A percentile compares a stretch with the other conserved stretches of the same genome.
phyloP scores from a whole-genome alignment of 2,113 vertebrate species.

The Erythrolamprus reginae region DNA sequence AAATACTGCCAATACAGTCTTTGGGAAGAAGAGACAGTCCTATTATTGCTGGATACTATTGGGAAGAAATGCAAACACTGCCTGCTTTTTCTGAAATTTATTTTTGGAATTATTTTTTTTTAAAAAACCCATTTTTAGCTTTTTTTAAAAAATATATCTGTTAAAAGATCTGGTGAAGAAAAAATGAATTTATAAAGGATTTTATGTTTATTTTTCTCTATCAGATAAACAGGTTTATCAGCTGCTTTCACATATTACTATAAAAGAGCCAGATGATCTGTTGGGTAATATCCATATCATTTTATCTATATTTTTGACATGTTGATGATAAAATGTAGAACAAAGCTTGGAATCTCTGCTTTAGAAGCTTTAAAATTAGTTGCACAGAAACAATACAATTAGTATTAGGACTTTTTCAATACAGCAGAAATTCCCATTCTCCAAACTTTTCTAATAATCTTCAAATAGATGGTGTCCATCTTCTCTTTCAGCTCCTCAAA shows the following conservation, averaged over 20 bases:
- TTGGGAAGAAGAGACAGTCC: background rate
- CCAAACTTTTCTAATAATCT: background rate
- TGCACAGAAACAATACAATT: background rate
- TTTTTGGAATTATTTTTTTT: background rate
- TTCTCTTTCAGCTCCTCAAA: background rate
- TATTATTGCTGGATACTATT: background rate
- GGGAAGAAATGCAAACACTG: background rate
- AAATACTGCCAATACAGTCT: background rate
- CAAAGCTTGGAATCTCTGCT: background rate
- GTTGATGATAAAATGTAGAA: background rate
- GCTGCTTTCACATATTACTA: background rate
- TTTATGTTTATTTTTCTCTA: background rate
- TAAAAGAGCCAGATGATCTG: background rate
- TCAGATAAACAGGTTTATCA: background rate
- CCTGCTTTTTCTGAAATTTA: background rate
- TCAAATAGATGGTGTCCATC: background rate
- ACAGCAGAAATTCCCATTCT: background rate
- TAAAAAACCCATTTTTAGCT: background rate
- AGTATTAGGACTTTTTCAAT: background rate
- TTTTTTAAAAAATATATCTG: background rate
- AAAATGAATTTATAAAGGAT: background rate
- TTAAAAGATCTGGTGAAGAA: background rate
- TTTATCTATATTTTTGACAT: background rate
- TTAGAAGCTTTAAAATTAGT: background rate
- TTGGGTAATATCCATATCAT: background rate